phyloP scores from a whole-genome alignment of 2,113 vertebrate species.

The Dasyornis broadbenti region DNA sequence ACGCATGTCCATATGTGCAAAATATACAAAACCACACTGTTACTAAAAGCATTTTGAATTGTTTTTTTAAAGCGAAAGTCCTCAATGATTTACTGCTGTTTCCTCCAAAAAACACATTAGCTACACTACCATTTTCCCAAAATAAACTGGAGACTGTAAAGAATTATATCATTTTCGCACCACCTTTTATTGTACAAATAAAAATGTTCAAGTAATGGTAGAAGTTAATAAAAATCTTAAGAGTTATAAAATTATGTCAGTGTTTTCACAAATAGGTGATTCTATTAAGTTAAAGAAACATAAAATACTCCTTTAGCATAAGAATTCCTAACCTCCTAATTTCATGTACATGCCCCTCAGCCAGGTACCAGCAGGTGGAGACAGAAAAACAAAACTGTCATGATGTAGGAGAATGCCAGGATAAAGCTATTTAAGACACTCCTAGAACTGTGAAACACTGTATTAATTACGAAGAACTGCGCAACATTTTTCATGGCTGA shows the following conservation, averaged over 20 bases:
- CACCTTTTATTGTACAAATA: conserved; percentile 37
- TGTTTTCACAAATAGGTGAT: background rate
- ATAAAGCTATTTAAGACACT: background rate
- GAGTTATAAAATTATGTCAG: conserved; percentile 2
- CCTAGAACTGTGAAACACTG: background rate
- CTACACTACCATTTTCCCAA: background rate
- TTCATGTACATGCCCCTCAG: background rate
- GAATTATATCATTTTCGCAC: conserved; percentile 20
- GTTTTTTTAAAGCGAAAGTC: background rate
- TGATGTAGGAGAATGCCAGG: background rate
- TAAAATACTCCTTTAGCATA: background rate
- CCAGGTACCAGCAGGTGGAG: conserved; percentile 33
- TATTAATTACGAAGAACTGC: background rate
- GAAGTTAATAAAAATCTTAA: background rate
- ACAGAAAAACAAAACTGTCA: conserved; percentile 9
- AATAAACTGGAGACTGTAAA: conserved; percentile 5
- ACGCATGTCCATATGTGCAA: background rate
- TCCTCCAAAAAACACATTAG: background rate
- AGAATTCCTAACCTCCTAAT: background rate
- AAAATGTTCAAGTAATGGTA: background rate
- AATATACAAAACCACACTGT: background rate
- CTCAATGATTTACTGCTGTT: background rate
- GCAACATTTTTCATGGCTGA: background rate
- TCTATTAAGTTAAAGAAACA: background rate
- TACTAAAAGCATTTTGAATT: background rate